Conservation (phyloP, 2,888 invertebrate genomes). For the Synanthedon tipuliformis region DNA sequence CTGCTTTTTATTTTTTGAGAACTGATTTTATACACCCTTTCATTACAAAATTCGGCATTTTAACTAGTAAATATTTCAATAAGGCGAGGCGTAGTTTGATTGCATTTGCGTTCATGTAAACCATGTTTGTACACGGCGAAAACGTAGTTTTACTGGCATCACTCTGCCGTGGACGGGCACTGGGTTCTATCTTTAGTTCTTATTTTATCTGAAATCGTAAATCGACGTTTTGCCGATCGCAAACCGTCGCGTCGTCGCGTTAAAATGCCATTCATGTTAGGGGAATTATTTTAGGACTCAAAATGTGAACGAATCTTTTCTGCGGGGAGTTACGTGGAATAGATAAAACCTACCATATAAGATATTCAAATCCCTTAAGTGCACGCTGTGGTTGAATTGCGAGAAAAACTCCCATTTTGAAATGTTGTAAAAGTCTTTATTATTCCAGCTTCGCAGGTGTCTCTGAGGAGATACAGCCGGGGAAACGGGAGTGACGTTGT, state of each 20-base stretch:
- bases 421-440: constrained; percentile 66
- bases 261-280: constrained; percentile 13
- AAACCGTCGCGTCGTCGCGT: no score
- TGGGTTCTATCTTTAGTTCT: no score
- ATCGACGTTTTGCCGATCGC: no score
- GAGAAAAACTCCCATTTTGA: constrained; percentile 67
- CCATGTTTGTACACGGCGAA: no score
- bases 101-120: no score
- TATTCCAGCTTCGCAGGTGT: constrained; percentile 65
- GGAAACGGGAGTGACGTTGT: constrained; percentile 37
- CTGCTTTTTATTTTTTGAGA: no score
- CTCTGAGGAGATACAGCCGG: constrained; percentile 47
- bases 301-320: constrained; percentile 45
- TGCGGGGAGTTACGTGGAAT: constrained; percentile 42
- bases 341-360: constrained; percentile 62
- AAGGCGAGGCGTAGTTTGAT: no score
- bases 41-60: no score
- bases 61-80: no score
- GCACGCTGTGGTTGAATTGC: constrained; percentile 66
- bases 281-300: constrained; percentile 44
- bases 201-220: neutral
- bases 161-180: no score
- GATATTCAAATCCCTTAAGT: constrained; percentile 71
- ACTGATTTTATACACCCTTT: no score
- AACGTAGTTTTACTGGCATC: no score